Evolutionary conservation across 2,797 vertebrate genomes (phyloP), one percentile per base, ranked within the genome.

Genomic region (Staurois parvus): DNA sequence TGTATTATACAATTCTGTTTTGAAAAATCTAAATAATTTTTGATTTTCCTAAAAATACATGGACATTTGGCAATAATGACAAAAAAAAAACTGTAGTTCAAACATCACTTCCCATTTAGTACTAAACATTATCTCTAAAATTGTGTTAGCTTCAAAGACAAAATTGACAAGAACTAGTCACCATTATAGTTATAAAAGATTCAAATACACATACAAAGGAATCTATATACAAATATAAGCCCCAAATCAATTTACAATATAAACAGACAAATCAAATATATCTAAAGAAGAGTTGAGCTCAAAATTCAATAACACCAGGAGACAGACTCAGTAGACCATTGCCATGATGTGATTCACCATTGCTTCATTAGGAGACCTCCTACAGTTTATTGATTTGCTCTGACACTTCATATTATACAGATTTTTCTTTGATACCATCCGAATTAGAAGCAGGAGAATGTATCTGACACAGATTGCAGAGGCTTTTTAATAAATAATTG

Each of bases 251-350:
- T 24, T 24, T 59, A 59, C 5, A 59, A 59, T 8, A n/a, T 66
- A 66, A 66, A 15, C 12, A 29, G 64, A 11, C 10, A 13, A 29
- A 4, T 66, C 12, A 66, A 66, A 66, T 29, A 29, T 28, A 66
- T 10, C 9, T 66, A 26, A 66, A 29, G 26, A 66, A 66, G 64
- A 26, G 29, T 2, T 11, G 13, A 66, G 12, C 10, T 9, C 1
- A 26, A 68, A 68, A 67, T 79, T 28, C 40, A 48, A 66, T 79
- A 62, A 78, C 76, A 79, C 19, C 76, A 68, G 62, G 37, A 79
- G 64, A 29, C n/a, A 66, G 64, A 26, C 64, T 66, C 64, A 66
- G 64, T 64, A 79, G 76, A 45, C 66, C 64, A 68, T 64, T 79
- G 67, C 42, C 76, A 40, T 48, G 62, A 79, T 68, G 64, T 29